Percentiles rank a stretch among this genome's conserved stretches.
These are phyloP conservation scores for Atta texana DNA, from an alignment of 1,140 invertebrate genomes.

Conservation along the genomic window DNA sequence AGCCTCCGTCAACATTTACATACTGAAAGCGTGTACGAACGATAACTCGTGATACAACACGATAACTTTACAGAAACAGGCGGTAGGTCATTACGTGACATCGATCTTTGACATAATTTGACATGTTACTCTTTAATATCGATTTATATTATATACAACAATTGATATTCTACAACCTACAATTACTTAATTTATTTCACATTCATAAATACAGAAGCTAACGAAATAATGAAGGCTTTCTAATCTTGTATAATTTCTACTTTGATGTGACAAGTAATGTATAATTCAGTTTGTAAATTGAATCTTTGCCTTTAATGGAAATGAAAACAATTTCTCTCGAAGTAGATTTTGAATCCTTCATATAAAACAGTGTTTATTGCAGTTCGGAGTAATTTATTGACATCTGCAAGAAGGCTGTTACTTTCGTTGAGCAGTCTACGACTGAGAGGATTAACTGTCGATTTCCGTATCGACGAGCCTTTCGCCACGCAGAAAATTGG, in stretches of 20 bases:
- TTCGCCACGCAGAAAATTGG: conserved; percentile 40
- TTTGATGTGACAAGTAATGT: neutral
- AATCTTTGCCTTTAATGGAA: conserved; percentile 9
- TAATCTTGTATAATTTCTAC: neutral
- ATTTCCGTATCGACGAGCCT: conserved; percentile 30
- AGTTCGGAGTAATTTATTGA: conserved; percentile 43
- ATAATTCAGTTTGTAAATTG: conserved; percentile 9
- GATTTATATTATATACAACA: neutral
- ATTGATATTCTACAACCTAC: neutral
- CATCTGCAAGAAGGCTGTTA: conserved; percentile 7
- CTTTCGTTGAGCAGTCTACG: neutral
- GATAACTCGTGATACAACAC: conserved; percentile 54
- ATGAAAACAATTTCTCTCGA: conserved; percentile 18
- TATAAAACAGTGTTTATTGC: conserved; percentile 27
- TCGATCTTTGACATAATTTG: conserved; percentile 31
- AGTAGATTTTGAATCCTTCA: neutral
- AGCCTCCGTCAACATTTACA: conserved; percentile 67
- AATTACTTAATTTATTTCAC: neutral
- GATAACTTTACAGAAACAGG: conserved; percentile 44
- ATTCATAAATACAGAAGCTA: neutral
- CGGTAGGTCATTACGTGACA: neutral
- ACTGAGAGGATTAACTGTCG: neutral
- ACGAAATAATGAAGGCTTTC: neutral
- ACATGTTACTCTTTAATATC: neutral
- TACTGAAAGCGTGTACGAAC: conserved; percentile 54